Percentiles rank a stretch among this genome's conserved stretches.
phyloP scores from a whole-genome alignment of 2,888 invertebrate species.

The Neoascia interrupta region DNA sequence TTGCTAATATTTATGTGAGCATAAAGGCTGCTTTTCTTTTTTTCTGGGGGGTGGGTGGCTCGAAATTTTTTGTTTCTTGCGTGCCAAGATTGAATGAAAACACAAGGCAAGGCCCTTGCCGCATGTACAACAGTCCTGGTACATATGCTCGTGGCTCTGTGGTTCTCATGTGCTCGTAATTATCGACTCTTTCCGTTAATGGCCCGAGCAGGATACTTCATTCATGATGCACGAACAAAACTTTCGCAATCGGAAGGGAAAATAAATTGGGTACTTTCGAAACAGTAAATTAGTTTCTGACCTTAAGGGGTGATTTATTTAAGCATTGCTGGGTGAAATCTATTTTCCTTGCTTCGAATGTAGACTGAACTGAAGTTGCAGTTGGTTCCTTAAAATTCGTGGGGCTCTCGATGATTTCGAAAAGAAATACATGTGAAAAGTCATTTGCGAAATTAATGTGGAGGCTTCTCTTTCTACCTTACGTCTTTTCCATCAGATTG shows the following conservation, averaged over 20 bases:
- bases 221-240: constrained; percentile 37
- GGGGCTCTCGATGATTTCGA: too few relatives aligned
- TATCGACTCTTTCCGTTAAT: constrained; percentile 58
- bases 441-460: too few relatives aligned
- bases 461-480: too few relatives aligned
- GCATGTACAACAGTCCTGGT: too few relatives aligned
- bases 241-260: constrained; percentile 37
- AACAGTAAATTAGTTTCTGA: constrained; percentile 57
- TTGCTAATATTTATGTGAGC: constrained; percentile 21
- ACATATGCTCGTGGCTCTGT: constrained; percentile 18
- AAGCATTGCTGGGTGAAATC: neutral
- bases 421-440: too few relatives aligned
- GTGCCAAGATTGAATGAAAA: too few relatives aligned
- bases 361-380: too few relatives aligned
- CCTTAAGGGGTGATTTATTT: constrained; percentile 51
- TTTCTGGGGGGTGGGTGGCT: neutral
- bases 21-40: neutral
- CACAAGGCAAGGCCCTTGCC: neutral
- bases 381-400: too few relatives aligned
- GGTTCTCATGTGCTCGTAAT: constrained; percentile 43
- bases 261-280: constrained; percentile 63
- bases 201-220: constrained; percentile 28
- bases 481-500: too few relatives aligned
- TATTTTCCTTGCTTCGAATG: too few relatives aligned
- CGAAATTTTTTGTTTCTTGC: too few relatives aligned